phyloP scores from a whole-genome alignment of 2,797 vertebrate species.

The Anomalospiza imberbis region DNA sequence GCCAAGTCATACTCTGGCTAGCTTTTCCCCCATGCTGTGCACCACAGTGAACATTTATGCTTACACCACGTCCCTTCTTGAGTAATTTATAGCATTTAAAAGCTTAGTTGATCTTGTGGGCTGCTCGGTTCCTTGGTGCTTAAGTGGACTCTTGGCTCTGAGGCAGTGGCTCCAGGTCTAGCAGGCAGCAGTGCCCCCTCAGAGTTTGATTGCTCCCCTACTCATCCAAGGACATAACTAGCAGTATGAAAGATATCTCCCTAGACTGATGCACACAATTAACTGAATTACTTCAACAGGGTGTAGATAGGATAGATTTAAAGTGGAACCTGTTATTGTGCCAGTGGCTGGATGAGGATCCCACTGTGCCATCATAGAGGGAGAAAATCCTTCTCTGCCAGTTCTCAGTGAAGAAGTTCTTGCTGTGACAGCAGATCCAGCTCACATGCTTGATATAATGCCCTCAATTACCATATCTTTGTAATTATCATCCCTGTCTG shows the following conservation, averaged over 20 bases:
- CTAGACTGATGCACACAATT: constrained; percentile 67
- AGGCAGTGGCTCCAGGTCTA: background rate
- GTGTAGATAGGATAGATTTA: constrained; percentile 63
- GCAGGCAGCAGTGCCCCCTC: background rate
- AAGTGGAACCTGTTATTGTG: constrained; percentile 58
- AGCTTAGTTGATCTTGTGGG: background rate
- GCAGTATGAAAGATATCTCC: constrained; percentile 56
- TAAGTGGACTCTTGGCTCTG: constrained; percentile 33
- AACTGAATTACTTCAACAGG: constrained; percentile 69
- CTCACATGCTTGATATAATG: constrained; percentile 64
- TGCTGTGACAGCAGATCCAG: constrained; percentile 70
- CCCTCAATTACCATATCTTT: constrained; percentile 68
- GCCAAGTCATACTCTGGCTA: constrained; percentile 1
- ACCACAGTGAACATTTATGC: background rate
- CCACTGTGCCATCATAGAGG: constrained; percentile 52
- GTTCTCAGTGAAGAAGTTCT: constrained; percentile 56
- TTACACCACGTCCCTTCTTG: background rate
- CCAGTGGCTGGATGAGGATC: constrained; percentile 56
- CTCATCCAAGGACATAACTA: constrained; percentile 47
- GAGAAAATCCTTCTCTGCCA: constrained; percentile 64
- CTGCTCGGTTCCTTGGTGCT: background rate
- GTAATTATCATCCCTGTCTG: constrained; percentile 65
- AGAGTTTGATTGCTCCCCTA: background rate
- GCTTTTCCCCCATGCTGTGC: background rate
- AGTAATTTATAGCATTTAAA: constrained; percentile 31